A percentile compares a stretch with the other conserved stretches of the same genome.
Conservation (phyloP, 2,888 invertebrate species). For the Aelia acuminata region DNA sequence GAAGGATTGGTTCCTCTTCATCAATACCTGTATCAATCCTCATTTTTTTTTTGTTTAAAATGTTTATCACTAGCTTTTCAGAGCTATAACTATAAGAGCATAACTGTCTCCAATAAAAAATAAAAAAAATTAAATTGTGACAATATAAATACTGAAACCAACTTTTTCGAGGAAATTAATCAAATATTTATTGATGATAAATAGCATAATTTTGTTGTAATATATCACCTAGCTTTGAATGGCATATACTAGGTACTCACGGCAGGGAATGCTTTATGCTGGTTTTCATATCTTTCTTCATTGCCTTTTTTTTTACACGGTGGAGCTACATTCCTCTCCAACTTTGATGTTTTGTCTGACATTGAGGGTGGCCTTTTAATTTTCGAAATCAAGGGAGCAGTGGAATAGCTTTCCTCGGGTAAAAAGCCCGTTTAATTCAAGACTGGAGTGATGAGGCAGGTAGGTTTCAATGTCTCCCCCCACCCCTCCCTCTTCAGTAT, state of each 20-base stretch:
- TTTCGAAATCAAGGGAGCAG: neutral
- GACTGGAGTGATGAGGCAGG: conserved; percentile 16
- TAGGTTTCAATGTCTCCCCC: neutral
- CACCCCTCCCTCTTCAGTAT: neutral
- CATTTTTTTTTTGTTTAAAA: too few relatives aligned
- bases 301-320: neutral
- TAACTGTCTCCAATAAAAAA: too few relatives aligned
- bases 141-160: too few relatives aligned
- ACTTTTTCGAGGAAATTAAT: too few relatives aligned
- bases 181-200: neutral
- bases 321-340: neutral
- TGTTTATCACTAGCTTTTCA: too few relatives aligned
- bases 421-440: conserved; percentile 22
- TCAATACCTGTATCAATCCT: too few relatives aligned
- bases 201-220: neutral
- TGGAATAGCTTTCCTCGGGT: conserved; percentile 2
- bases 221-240: neutral
- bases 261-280: conserved; percentile 3
- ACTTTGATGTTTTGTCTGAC: conserved; percentile 24
- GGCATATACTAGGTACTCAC: neutral
- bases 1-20: too few relatives aligned
- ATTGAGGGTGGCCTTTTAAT: conserved; percentile 19
- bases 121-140: too few relatives aligned
- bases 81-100: too few relatives aligned
- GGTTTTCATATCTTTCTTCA: conserved; percentile 10